These are phyloP conservation scores for Octonoba sinensis DNA, from an alignment of 2,888 invertebrate genomes.

Conservation along the genomic window DNA sequence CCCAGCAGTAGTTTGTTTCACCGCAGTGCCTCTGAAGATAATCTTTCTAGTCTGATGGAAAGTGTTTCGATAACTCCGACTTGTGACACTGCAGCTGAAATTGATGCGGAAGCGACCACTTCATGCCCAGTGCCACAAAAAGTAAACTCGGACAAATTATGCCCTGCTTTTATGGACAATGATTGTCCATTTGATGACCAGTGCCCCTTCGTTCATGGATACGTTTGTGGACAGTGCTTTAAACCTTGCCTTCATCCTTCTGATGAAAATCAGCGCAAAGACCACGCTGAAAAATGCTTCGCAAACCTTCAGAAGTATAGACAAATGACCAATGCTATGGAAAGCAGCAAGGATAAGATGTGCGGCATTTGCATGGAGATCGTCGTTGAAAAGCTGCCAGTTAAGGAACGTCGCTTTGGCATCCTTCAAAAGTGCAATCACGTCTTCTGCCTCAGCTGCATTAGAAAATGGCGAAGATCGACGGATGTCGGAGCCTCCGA, in stretches of 20 bases:
- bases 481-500: constrained; percentile 85
- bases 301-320: constrained; percentile 83
- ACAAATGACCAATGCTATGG: constrained; percentile 85
- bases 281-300: constrained; percentile 78
- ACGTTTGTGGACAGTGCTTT: constrained; percentile 83
- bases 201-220: constrained; percentile 75
- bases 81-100: too few relatives aligned
- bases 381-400: constrained; percentile 71
- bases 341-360: constrained; percentile 82
- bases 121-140: too few relatives aligned
- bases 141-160: constrained; percentile 31
- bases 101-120: too few relatives aligned
- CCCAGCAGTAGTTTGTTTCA: too few relatives aligned
- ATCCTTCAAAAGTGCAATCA: constrained; percentile 87
- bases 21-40: too few relatives aligned
- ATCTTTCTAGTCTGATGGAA: too few relatives aligned
- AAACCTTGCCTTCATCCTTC: constrained; percentile 78
- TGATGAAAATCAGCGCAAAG: constrained; percentile 72
- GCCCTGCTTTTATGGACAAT: constrained; percentile 69
- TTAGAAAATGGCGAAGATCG: constrained; percentile 85
- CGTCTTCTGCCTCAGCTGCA: constrained; percentile 85
- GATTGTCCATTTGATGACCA: constrained; percentile 72
- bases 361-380: constrained; percentile 89
- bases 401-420: constrained; percentile 78
- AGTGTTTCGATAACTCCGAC: too few relatives aligned